Base-by-base conservation (phyloP, 2,888 invertebrate genomes). In the Holacanthella duospinosa region DNA sequence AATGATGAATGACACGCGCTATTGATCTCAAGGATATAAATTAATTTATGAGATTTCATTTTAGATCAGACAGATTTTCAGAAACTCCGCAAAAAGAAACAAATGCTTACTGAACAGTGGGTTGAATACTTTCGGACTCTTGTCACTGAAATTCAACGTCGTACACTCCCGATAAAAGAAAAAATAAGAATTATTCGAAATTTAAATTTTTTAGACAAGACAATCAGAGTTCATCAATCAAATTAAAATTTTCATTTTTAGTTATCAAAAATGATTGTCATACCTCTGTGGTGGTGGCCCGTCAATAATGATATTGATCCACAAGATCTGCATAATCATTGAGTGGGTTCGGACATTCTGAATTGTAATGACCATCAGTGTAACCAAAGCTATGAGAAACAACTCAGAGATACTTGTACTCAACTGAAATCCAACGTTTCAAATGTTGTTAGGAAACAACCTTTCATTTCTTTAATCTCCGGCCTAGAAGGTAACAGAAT, bases 261-360 rank as follows among this genome's bases (percentile, higher is more conserved):
- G n/a, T n/a, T n/a, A n/a, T n/a, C n/a, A n/a, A n/a, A n/a, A n/a
- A n/a, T 48, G 43, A 25, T 21, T 26, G 4, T 29, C 55, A 29
- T 67, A 84, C 84, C 85, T 86, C 77, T 87, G 86, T 55, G 87
- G 87, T 1, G 87, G 87, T 25, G 87, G 82, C 73, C 95, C 99
- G 78, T 99, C 99, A 99, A 99, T 99, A 64, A 99, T 96, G 65
- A 99, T 99, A 76, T 99, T 99, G 74, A 99, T 99, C 96, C 97
- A 99, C 25, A 99, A 82, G 75, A 99, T 99, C 82, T 99, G 99
- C 99, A 99, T 99, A 71, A 97, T 89, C 70, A 91, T 87, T 85
- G 97, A 89, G 67, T 99, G 80, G 0, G 97, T 99, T 0, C 97
- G 92, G 96, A 71, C n/a, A n/a, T n/a, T n/a, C n/a, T n/a, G n/a